Evolutionary conservation across 2,797 vertebrate genomes (phyloP), one percentile per base, ranked within the genome.

Genomic region (Trichosurus vulpecula): DNA sequence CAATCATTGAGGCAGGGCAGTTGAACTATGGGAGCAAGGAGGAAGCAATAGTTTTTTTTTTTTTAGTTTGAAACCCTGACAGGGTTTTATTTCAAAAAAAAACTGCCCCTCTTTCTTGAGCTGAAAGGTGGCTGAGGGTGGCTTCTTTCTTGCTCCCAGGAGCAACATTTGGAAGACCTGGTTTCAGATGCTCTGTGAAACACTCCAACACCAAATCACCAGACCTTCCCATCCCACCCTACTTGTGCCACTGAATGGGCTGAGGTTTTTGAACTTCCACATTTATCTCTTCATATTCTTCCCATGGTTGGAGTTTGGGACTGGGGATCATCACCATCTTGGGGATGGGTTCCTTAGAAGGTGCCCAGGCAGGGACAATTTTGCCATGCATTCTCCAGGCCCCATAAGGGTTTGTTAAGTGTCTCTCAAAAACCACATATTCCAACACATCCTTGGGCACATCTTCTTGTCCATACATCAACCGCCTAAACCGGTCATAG

Each of bases 301-400:
- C 97, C 0, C 98, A 98, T 0, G 99, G 98, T 54, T 99, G 98
- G 93, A 99, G 97, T 41, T 98, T 92, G 0, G 99, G 99, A 81
- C 99, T 99, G 52, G 99, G 99, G 96, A 99, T 99, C 98, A 99
- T 97, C 93, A 99, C 96, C 0, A 99, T 99, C 99, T 99, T 99
- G 10, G 99, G 52, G 90, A 99, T 97, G 0, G 99, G 99, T 2
- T 99, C 99, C 98, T 99, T 99, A 3, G 99, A 98, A 0, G 99
- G 99, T 14, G 99, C 99, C 99, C 99, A 99, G 0, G 98, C 96
- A 0, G 99, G 99, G 16, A 99, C 97, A 0, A 99, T 99, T 98
- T 99, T 99, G 55, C 99, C 99, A 0, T 99, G 99, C 96, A 99
- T 97, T 98, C 99, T 99, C 99, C 99, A 99, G 0, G 95, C 66